Base-by-base conservation (phyloP, 64 coral and sea anemone genomes). In the Actinia equina region DNA sequence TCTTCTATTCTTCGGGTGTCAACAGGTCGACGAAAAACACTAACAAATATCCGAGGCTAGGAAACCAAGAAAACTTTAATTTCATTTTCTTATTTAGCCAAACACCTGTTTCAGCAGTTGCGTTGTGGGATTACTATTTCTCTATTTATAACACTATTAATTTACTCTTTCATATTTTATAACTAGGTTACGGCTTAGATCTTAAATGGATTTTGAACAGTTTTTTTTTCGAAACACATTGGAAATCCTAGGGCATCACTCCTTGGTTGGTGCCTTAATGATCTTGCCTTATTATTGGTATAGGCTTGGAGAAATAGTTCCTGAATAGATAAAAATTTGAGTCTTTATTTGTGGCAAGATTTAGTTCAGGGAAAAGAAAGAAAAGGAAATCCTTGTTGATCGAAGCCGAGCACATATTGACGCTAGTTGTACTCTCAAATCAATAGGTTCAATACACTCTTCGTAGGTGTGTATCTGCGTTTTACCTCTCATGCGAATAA, bases 281-380 rank as follows among this genome's bases (percentile, higher is more conserved):
- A 25, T n/a, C n/a, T n/a, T n/a, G n/a, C n/a, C n/a, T 10, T 41
- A 74, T 74, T 74, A 74, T 15, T 74, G 25, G 69, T 41, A 74
- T 74, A 74, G 30, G 10, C 26, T 25, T 41, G 18, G 49, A 44
- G 44, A 81, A 49, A 81, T 81, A 20, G 78, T 81, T 81, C 13
- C 45, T 52, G 78, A 81, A 81, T 44, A 46, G 78, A 81, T 81
- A 16, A 22, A 49, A 52, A 49, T 81, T 81, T 81, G 69, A 74
- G 78, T 52, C 78, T 22, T 44, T 81, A 52, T 81, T 81, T 44
- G 49, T 81, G 7, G 78, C 18, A 52, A 52, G 27, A 22, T 22
- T 81, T 81, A 20, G 43, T 23, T 7, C 4, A 17, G 42, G 15
- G 55, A 57, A 57, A 13, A 57, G 15, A 7, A 16, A 14, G 11